Base-by-base conservation (phyloP, 2,888 invertebrate genomes). In the Pachydiplax longipennis region DNA sequence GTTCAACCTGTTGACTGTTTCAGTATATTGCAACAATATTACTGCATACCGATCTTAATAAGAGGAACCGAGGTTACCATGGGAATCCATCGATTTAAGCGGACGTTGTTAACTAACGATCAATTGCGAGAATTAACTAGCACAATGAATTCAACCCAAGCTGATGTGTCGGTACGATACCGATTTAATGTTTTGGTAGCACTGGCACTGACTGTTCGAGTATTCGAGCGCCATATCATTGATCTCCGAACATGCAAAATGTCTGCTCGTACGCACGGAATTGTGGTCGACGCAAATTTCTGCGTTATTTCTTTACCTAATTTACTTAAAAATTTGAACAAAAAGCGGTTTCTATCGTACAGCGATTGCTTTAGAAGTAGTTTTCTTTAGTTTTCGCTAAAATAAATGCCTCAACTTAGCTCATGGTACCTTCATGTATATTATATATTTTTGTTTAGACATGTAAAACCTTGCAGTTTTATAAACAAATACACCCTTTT, bases 141-240 rank as follows among this genome's bases (percentile, higher is more conserved):
- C 25, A 73, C 25, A 31, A 31, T 31, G 73, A 73, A 31, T 13
- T 31, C 25, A 73, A 73, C 73, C 12, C 73, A 31, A 73, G 73
- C 31, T 22, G 25, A 73, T 73, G 12, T 31, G 37, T 53, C 61
- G 35, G 37, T 18, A 61, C 37, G 61, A 18, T 58, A 31, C 12
- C 37, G 18, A 25, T 65, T 5, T 18, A 35, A 25, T 35, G 35
- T 37, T 65, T 61, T 18, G 35, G 37, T 53, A 83, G 31, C 31
- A 58, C 37, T 61, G 61, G 31, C 31, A 58, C 37, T 61, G 61
- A 61, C 61, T 40, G 58, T 87, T 18, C 61, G 61, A 61, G 87
- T 61, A 61, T 87, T 18, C 61, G 61, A 87, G 87, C 87, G 87
- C 87, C 87, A 87, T 87, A 87, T 87, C 87, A 87, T 87, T 87